phyloP scores from a whole-genome alignment of 2,797 vertebrate species.

The Miichthys miiuy region DNA sequence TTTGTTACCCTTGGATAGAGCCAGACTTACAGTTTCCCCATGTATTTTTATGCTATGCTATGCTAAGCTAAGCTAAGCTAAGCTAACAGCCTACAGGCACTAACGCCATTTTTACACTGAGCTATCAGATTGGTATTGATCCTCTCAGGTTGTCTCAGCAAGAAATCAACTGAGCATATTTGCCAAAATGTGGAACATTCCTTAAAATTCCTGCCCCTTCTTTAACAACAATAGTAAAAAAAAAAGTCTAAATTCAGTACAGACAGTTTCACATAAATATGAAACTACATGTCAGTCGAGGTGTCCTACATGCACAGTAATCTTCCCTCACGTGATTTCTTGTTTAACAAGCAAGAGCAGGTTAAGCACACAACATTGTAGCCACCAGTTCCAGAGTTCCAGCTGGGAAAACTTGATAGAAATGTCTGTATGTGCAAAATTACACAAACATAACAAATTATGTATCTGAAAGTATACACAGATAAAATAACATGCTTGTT shows the following conservation, averaged over 20 bases:
- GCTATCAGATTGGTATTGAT: too few species aligned
- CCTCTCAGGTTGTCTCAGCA: too few species aligned
- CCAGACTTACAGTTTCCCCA: too few species aligned
- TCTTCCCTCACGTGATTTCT: conserved; percentile 8
- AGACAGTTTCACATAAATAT: background rate
- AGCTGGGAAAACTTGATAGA: conserved; percentile 3
- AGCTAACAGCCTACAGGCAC: too few species aligned
- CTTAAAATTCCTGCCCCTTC: background rate
- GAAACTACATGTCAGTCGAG: background rate
- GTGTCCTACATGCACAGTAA: background rate
- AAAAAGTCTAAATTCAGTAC: background rate
- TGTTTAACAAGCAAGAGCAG: background rate
- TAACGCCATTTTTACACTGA: too few species aligned
- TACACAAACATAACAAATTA: background rate
- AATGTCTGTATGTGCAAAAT: background rate
- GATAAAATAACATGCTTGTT: background rate
- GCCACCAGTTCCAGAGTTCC: background rate
- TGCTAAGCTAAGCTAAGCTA: too few species aligned
- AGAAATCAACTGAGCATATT: background rate
- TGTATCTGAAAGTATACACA: background rate
- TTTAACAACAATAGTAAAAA: background rate
- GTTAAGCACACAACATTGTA: background rate
- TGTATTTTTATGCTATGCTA: too few species aligned
- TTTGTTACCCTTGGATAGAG: too few species aligned
- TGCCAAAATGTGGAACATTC: background rate